These are phyloP conservation scores for Dendrocopos noguchii DNA, from an alignment of 2,113 vertebrate genomes.

Conservation along the genomic window DNA sequence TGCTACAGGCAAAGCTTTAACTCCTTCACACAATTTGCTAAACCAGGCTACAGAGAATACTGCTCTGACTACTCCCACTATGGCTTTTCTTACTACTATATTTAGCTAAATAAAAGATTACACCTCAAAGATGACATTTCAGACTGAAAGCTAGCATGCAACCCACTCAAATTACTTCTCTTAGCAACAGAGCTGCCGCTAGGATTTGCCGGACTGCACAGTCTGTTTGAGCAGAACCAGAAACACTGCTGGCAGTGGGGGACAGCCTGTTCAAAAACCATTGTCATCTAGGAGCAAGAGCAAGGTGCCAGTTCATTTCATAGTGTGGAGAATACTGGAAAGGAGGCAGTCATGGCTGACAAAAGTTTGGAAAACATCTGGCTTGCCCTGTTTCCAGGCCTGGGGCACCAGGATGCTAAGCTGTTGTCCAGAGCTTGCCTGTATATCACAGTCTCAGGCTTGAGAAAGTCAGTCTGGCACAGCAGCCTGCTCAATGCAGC, in stretches of 20 bases:
- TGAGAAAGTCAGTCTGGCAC: background rate
- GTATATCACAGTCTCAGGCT: background rate
- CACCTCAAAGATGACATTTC: slow-evolving; percentile 53
- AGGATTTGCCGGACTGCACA: background rate
- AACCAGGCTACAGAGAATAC: slow-evolving; percentile 21
- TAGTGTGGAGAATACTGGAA: background rate
- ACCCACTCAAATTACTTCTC: slow-evolving; percentile 64
- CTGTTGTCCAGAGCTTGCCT: background rate
- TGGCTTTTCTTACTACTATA: slow-evolving; percentile 41
- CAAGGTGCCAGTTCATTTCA: background rate
- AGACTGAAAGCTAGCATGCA: slow-evolving; percentile 52
- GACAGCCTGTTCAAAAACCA: background rate
- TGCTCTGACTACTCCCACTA: slow-evolving; percentile 14
- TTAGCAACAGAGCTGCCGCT: slow-evolving; percentile 46
- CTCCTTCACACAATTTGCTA: slow-evolving; percentile 8
- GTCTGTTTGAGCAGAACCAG: slow-evolving; percentile 3
- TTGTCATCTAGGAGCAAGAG: background rate
- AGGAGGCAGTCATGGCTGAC: background rate
- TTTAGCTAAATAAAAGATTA: slow-evolving; percentile 67
- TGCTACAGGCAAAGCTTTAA: slow-evolving; percentile 26
- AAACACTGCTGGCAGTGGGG: background rate
- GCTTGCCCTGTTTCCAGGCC: background rate
- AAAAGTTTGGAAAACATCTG: background rate
- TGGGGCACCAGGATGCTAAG: background rate
- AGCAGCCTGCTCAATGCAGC: background rate